Conservation (phyloP, 2,113 vertebrate species). For the Antechinus stuartii region DNA sequence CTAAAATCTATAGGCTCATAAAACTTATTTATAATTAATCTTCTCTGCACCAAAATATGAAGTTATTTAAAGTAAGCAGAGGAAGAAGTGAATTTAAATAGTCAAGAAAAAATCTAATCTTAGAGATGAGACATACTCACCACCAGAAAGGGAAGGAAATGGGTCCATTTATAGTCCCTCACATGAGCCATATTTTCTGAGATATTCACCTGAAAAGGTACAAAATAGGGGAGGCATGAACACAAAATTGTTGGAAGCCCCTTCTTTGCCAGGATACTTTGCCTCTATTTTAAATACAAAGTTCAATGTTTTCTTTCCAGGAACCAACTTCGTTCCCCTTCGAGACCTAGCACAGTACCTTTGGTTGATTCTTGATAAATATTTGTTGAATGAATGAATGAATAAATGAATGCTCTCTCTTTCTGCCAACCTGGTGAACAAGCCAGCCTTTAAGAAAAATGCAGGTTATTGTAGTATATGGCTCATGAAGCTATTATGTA, state of each 20-base stretch:
- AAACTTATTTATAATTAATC: not conserved
- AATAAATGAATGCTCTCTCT: not conserved
- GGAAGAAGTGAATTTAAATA: not conserved
- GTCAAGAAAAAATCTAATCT: not conserved
- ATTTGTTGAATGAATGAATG: constrained; percentile 3
- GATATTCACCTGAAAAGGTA: constrained; percentile 83
- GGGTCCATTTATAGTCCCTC: constrained; percentile 82
- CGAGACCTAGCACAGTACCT: too few species aligned
- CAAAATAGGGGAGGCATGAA: not conserved
- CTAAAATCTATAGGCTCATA: not conserved
- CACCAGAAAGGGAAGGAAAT: constrained; percentile 90
- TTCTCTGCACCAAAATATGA: not conserved
- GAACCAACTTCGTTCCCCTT: not conserved
- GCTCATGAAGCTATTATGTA: not conserved
- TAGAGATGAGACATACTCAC: constrained; percentile 83
- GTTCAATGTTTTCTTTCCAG: not conserved
- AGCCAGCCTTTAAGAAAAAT: not conserved
- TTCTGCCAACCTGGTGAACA: not conserved
- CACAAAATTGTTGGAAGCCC: not conserved
- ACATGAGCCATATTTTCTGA: constrained; percentile 87
- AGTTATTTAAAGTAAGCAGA: not conserved
- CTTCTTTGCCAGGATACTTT: fast-evolving
- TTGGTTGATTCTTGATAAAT: not conserved
- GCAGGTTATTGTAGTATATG: not conserved
- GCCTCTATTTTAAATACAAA: too few species aligned